A percentile compares a stretch with the other conserved stretches of the same genome.
phyloP scores from a whole-genome alignment of 2,888 invertebrate species.

The Julus scanicus region DNA sequence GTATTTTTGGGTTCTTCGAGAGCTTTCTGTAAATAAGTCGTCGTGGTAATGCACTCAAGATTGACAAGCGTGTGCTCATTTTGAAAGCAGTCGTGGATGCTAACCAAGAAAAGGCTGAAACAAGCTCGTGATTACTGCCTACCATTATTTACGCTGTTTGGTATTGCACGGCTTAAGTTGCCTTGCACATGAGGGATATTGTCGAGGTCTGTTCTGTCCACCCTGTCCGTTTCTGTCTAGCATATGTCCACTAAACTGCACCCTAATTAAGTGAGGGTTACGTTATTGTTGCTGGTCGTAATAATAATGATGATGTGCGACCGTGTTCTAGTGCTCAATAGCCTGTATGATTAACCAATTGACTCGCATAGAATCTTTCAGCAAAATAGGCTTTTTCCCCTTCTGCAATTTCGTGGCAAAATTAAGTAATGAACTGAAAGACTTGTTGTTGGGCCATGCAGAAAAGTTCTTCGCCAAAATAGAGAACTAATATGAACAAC shows the following conservation, averaged over 20 bases:
- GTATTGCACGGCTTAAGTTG: not conserved
- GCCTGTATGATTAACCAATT: not conserved
- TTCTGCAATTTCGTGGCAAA: not conserved
- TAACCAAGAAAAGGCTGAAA: not conserved
- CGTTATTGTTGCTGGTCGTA: conserved; percentile 4
- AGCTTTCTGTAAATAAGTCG: conserved; percentile 14
- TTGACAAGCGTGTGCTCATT: not conserved
- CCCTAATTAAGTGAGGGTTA: not conserved
- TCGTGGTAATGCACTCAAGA: not conserved
- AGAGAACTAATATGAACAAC: too few relatives aligned
- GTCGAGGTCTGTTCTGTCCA: not conserved
- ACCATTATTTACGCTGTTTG: not conserved
- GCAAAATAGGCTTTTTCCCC: not conserved
- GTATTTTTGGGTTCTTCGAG: not conserved
- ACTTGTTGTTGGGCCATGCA: not conserved
- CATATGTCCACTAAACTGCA: not conserved
- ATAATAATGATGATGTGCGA: not conserved
- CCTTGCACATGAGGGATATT: not conserved
- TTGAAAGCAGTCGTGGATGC: not conserved
- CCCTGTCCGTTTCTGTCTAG: not conserved
- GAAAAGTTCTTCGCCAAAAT: not conserved
- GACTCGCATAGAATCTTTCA: not conserved
- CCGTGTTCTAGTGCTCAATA: conserved; percentile 15
- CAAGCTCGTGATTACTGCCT: not conserved
- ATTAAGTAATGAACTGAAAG: not conserved